Evolutionary conservation across 2,113 vertebrate species (phyloP).

Genomic region (Cynocephalus volans): DNA sequence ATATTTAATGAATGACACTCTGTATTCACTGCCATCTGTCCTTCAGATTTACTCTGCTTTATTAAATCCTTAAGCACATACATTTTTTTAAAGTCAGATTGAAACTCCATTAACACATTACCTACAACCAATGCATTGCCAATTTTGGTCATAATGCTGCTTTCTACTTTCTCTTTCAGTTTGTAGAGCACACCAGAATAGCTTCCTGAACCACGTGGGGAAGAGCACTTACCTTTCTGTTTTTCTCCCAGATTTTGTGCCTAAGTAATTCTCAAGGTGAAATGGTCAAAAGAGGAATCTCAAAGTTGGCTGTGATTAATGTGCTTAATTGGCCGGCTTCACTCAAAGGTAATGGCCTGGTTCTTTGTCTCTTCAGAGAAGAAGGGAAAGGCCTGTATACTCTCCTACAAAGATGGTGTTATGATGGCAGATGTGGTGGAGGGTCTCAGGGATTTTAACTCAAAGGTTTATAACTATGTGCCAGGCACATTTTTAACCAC

Average conservation of each 20-base stretch:
- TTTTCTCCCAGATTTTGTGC: not conserved
- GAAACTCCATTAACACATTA: not conserved
- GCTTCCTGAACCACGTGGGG: not conserved
- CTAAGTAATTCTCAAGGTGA: not conserved
- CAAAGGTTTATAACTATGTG: not conserved
- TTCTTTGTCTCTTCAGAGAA: not conserved
- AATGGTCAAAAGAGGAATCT: not conserved
- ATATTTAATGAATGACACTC: not conserved
- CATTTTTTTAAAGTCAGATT: slow-evolving; percentile 54
- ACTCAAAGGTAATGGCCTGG: not conserved
- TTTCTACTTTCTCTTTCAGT: not conserved
- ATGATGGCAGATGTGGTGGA: too few species aligned
- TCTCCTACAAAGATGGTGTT: not conserved
- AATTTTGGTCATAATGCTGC: not conserved
- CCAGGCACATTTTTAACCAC: not conserved
- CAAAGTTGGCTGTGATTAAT: not conserved
- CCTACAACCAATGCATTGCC: not conserved
- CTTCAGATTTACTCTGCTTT: not conserved
- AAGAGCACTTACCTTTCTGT: not conserved
- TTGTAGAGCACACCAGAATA: not conserved
- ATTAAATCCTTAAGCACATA: slow-evolving; percentile 35
- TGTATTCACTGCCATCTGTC: not conserved
- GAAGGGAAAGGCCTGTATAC: not conserved
- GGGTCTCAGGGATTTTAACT: not conserved
- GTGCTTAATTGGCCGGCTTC: not conserved